Base-by-base conservation (phyloP, 2,113 vertebrate species). In the Melanostigma gelatinosum region DNA sequence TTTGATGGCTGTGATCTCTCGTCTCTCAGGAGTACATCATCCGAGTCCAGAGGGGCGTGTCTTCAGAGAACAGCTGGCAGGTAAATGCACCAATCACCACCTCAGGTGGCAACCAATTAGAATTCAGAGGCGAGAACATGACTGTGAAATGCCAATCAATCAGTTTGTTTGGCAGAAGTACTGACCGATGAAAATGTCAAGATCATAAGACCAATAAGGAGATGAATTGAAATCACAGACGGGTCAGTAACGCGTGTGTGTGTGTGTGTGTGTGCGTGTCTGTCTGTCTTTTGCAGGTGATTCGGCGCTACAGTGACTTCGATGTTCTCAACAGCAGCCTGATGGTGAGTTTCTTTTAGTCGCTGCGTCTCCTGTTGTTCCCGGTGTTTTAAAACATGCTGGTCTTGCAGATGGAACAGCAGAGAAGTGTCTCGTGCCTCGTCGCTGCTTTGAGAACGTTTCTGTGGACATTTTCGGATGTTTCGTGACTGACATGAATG, bases 241-340 rank as follows among this genome's bases (percentile, higher is more conserved):
- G 46, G 22, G 62, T 58, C 11, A 1, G 18, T 52, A 52, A 46
- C 44, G 44, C 18, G 44, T 95, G n/a, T 68, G 4, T 50, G 24
- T 95, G 42, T 57, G 16, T 95, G 22, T 70, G 5, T 50, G 6
- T 72, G 50, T 73, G 81, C 91, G 24, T 95, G 24, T 24, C 1
- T 24, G 24, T 24, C 1, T n/a, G n/a, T n/a, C n/a, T n/a, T 24
- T 24, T 96, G 57, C 95, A 99, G 98, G 96, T 99, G 80, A 94
- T 99, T 75, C 96, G 97, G 69, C 95, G 98, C 91, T 99, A 99
- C 91, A 99, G 98, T 75, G 98, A 99, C 94, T 99, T 99, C 73
- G 98, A 99, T 69, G 93, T 96, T 85, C 96, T 99, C 64, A 97
- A 99, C 93, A 98, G 94, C 90, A 97, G 94, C 89, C 91, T 99